Conservation (phyloP, 2,113 vertebrate genomes). For the Aramus guarauna region DNA sequence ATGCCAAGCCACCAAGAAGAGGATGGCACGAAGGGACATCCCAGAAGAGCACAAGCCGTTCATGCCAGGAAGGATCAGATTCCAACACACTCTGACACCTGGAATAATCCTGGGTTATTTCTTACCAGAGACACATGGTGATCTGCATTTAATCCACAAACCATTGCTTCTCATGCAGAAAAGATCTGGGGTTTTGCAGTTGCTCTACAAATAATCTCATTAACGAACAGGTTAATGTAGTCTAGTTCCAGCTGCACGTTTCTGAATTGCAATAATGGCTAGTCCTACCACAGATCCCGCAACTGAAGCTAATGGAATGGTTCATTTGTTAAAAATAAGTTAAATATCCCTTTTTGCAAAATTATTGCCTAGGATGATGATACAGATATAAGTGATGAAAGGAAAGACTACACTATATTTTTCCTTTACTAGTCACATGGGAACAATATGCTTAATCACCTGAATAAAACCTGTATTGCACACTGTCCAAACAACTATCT, state of each 20-base stretch:
- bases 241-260: neutral
- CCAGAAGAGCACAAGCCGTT: accelerated
- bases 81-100: neutral
- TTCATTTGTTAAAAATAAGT: neutral
- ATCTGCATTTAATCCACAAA: neutral
- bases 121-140: neutral
- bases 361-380: neutral
- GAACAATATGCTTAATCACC: neutral
- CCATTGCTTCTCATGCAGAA: neutral
- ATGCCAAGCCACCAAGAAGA: neutral
- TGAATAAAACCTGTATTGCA: neutral
- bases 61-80: neutral
- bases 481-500: neutral
- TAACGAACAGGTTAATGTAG: neutral
- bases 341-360: neutral
- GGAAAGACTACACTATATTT: neutral
- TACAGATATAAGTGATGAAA: neutral
- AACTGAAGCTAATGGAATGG: neutral
- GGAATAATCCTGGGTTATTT: neutral
- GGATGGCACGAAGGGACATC: accelerated
- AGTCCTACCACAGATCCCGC: neutral
- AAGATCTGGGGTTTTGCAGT: neutral
- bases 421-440: neutral
- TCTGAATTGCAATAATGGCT: neutral
- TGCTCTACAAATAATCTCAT: neutral